Conservation (phyloP, 2,888 invertebrate species). For the Acleris sparsana region DNA sequence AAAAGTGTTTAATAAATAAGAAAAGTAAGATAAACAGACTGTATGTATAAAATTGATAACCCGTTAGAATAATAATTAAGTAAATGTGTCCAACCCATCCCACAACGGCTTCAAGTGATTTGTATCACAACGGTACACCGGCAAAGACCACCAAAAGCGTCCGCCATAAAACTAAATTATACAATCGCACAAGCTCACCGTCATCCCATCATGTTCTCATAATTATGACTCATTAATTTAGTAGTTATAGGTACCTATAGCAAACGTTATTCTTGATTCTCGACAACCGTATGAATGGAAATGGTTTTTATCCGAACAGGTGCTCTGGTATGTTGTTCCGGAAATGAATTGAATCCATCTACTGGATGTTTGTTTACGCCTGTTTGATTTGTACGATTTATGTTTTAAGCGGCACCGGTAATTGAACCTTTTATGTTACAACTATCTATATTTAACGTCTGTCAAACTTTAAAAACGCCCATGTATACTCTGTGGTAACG, state of each 20-base stretch:
- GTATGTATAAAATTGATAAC: too few species aligned
- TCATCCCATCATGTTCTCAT: conserved; percentile 5
- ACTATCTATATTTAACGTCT: neutral
- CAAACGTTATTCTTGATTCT: neutral
- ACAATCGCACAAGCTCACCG: conserved; percentile 9
- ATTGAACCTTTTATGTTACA: conserved; percentile 30
- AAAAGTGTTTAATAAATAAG: too few species aligned
- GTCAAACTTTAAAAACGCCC: neutral
- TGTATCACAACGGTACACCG: neutral
- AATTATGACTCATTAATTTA: conserved; percentile 13
- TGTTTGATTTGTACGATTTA: conserved; percentile 36
- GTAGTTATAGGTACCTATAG: neutral
- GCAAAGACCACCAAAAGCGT: conserved; percentile 20
- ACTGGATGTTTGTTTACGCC: conserved; percentile 31
- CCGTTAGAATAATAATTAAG: too few species aligned
- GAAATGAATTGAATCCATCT: conserved; percentile 35
- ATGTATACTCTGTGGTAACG: neutral
- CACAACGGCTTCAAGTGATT: too few species aligned
- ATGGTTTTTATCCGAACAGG: conserved; percentile 18
- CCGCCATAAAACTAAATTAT: neutral
- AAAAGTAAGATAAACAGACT: too few species aligned
- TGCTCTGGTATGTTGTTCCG: conserved; percentile 17
- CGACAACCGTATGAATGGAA: conserved; percentile 14
- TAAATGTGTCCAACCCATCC: too few species aligned
- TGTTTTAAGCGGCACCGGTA: conserved; percentile 30